Conservation (phyloP, 2,888 invertebrate species). For the Holacanthella duospinosa region DNA sequence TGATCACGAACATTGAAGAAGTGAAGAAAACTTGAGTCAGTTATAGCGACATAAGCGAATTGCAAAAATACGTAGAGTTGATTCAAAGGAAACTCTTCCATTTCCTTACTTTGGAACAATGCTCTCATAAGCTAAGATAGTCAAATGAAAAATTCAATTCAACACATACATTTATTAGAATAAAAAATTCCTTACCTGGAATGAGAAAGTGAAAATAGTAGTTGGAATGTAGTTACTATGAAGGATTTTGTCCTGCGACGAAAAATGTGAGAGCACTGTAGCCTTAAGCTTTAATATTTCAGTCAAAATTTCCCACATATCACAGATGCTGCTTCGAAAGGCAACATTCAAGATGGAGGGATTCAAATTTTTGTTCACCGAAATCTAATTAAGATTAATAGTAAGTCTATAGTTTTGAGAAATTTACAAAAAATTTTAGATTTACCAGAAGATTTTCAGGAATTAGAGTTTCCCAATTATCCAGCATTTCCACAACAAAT, state of each 20-base stretch:
- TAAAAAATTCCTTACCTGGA: constrained; percentile 20
- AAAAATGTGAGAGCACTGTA: constrained; percentile 21
- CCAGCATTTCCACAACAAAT: constrained; percentile 28
- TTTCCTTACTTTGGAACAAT: neutral
- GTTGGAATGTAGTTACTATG: constrained; percentile 35
- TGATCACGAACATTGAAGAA: constrained; percentile 33
- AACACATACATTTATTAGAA: neutral
- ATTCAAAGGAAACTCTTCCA: constrained; percentile 20
- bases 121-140: constrained; percentile 20
- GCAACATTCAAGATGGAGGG: constrained; percentile 2
- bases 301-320: constrained; percentile 32
- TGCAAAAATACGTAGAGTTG: constrained; percentile 23
- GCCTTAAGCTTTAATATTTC: constrained; percentile 29
- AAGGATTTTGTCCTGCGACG: constrained; percentile 21
- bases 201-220: constrained; percentile 34
- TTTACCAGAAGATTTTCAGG: neutral
- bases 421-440: constrained; percentile 13
- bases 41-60: constrained; percentile 30
- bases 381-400: constrained; percentile 1
- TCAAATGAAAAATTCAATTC: constrained; percentile 2
- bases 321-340: constrained; percentile 17
- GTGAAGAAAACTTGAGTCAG: constrained; percentile 29
- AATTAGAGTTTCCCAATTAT: constrained; percentile 29
- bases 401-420: neutral
- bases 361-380: neutral